These are phyloP conservation scores for Nomia melanderi DNA, from an alignment of 1,140 invertebrate species.

Conservation along the genomic window DNA sequence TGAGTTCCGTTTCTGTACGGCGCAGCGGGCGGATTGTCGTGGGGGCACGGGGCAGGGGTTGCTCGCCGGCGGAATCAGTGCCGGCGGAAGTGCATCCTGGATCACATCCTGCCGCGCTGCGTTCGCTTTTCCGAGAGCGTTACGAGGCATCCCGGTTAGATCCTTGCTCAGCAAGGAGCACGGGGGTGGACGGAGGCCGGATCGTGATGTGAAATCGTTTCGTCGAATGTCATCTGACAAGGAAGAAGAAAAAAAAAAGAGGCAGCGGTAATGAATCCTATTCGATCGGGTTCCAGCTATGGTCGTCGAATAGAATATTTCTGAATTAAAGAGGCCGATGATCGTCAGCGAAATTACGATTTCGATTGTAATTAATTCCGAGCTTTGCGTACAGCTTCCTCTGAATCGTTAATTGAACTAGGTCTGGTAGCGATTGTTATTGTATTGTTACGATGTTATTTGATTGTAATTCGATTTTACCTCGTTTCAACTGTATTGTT, in stretches of 20 bases:
- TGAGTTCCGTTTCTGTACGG: conserved; percentile 48
- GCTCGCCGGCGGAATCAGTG: conserved; percentile 58
- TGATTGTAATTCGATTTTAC: too few species aligned
- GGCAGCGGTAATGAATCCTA: conserved; percentile 34
- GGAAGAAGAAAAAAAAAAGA: not conserved
- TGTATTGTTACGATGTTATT: too few species aligned
- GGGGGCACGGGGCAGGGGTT: not conserved
- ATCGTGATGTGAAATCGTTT: conserved; percentile 67
- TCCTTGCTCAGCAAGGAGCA: conserved; percentile 52
- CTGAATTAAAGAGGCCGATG: conserved; percentile 25
- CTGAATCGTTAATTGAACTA: too few species aligned
- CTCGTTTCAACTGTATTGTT: too few species aligned
- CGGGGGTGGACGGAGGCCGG: conserved; percentile 1
- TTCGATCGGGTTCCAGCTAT: not conserved
- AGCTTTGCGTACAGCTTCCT: too few species aligned
- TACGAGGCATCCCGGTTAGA: conserved; percentile 40
- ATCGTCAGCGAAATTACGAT: not conserved
- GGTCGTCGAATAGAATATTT: conserved; percentile 1
- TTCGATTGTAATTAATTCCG: not conserved
- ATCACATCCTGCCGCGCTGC: conserved; percentile 59
- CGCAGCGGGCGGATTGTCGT: conserved; percentile 7
- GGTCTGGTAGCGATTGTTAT: too few species aligned
- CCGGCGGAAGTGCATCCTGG: conserved; percentile 61
- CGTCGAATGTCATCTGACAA: conserved; percentile 42
- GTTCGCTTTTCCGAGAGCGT: conserved; percentile 61